A percentile compares a stretch with the other conserved stretches of the same genome.
phyloP scores from a whole-genome alignment of 2,888 invertebrate species.

The Drosophila paracracens region DNA sequence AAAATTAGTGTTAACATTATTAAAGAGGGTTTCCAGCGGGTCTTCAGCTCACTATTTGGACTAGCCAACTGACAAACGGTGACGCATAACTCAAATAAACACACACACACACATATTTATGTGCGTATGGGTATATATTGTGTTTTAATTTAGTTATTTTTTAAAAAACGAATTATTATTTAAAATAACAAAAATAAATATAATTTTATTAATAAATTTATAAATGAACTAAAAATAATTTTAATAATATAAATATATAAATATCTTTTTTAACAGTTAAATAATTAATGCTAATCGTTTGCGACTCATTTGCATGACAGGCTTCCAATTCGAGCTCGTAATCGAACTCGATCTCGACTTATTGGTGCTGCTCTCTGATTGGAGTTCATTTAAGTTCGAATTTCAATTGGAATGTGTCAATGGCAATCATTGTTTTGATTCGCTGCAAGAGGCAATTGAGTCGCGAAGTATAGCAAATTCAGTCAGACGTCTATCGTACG shows the following conservation, averaged over 20 bases:
- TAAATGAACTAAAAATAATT: no score
- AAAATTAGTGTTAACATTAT: background rate
- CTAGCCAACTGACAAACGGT: constrained; percentile 10
- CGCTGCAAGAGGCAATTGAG: constrained; percentile 47
- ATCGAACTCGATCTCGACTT: constrained; percentile 2
- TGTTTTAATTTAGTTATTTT: no score
- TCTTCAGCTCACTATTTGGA: constrained; percentile 9
- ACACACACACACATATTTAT: background rate
- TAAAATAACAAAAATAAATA: no score
- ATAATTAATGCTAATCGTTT: constrained; percentile 24
- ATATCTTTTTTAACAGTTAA: no score
- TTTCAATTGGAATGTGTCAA: constrained; percentile 41
- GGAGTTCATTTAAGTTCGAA: constrained; percentile 44
- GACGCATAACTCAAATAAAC: constrained; percentile 21
- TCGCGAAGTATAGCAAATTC: constrained; percentile 29
- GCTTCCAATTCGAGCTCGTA: constrained; percentile 9
- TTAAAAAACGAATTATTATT: no score
- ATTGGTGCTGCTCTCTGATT: constrained; percentile 4
- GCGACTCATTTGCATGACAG: constrained; percentile 15
- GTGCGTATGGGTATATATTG: background rate
- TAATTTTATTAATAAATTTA: no score
- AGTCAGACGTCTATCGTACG: constrained; percentile 24
- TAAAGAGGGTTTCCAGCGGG: constrained; percentile 26
- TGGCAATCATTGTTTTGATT: constrained; percentile 26
- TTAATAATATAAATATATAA: background rate